Evolutionary conservation across 2,888 invertebrate genomes (phyloP).

Genomic region (Drosophila anceps): DNA sequence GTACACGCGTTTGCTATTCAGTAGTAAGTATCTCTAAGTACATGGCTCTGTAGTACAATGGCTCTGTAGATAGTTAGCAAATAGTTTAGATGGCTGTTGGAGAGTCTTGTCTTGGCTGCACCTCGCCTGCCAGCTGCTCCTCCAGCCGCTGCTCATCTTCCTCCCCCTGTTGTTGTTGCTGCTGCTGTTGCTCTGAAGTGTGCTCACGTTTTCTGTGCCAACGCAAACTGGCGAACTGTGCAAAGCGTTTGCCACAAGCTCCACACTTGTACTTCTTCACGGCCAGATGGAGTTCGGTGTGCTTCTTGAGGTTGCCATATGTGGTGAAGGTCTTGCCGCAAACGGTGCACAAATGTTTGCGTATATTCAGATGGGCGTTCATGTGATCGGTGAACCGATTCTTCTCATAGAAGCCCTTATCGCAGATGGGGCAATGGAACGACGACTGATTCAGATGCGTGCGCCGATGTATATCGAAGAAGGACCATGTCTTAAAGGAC

Average conservation of each 20-base stretch:
- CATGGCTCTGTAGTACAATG: conserved; percentile 19
- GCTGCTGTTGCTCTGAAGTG: conserved; percentile 30
- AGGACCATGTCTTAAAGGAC: conserved; percentile 82
- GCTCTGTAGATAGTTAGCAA: conserved; percentile 31
- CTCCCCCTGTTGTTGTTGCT: conserved; percentile 1
- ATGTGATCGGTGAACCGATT: conserved; percentile 82
- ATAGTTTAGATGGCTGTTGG: conserved; percentile 5
- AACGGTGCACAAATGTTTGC: conserved; percentile 79
- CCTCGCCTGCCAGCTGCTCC: neutral
- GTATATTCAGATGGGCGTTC: conserved; percentile 81
- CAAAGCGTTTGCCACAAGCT: conserved; percentile 73
- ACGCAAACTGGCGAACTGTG: conserved; percentile 78
- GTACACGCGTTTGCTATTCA: conserved; percentile 32
- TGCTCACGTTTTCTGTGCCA: conserved; percentile 76
- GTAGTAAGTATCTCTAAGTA: conserved; percentile 41
- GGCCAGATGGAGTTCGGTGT: conserved; percentile 75
- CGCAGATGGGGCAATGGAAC: conserved; percentile 80
- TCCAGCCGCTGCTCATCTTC: neutral
- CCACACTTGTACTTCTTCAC: conserved; percentile 80
- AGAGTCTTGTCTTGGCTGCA: conserved; percentile 9
- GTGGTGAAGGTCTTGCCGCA: conserved; percentile 81
- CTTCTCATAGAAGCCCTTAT: conserved; percentile 82
- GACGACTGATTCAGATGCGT: conserved; percentile 79
- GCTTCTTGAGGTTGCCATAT: conserved; percentile 79
- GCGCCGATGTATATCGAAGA: conserved; percentile 80